These are phyloP conservation scores for Myotis yumanensis DNA, from an alignment of 2,113 vertebrate genomes.

Conservation along the genomic window DNA sequence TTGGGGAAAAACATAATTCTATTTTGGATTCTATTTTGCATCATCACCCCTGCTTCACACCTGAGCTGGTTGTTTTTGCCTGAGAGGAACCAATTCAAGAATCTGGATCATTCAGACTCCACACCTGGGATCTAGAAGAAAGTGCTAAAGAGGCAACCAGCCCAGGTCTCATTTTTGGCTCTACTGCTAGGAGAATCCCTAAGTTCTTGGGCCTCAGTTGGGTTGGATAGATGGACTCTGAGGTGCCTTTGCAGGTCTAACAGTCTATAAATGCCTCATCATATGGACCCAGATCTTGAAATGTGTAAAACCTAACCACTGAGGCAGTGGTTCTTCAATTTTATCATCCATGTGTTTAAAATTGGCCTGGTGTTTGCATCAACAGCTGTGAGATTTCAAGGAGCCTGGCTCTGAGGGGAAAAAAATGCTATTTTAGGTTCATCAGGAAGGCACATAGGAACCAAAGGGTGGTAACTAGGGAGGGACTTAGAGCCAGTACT, in stretches of 20 bases:
- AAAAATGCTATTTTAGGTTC: not conserved
- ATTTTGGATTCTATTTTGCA: accelerated
- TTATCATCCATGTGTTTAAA: not conserved
- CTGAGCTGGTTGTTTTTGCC: not conserved
- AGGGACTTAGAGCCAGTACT: not conserved
- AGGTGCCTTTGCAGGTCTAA: not conserved
- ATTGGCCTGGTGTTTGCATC: not conserved
- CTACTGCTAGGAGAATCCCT: not conserved
- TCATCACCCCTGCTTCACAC: accelerated
- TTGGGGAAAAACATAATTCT: not conserved
- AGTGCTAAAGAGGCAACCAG: not conserved
- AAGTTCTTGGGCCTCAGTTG: not conserved
- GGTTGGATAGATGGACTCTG: not conserved
- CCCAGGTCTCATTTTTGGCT: not conserved
- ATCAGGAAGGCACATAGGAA: not conserved
- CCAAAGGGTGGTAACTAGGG: not conserved
- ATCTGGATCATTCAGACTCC: not conserved
- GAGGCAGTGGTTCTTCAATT: not conserved
- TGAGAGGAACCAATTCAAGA: not conserved
- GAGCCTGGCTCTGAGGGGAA: not conserved
- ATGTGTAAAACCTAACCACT: not conserved
- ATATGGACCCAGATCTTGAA: not conserved
- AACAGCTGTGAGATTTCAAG: not conserved
- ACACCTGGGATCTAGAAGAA: not conserved
- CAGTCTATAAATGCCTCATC: not conserved